Evolutionary conservation across 2,888 invertebrate genomes (phyloP).

Genomic region (Aphelenchoides bicaudatus): DNA sequence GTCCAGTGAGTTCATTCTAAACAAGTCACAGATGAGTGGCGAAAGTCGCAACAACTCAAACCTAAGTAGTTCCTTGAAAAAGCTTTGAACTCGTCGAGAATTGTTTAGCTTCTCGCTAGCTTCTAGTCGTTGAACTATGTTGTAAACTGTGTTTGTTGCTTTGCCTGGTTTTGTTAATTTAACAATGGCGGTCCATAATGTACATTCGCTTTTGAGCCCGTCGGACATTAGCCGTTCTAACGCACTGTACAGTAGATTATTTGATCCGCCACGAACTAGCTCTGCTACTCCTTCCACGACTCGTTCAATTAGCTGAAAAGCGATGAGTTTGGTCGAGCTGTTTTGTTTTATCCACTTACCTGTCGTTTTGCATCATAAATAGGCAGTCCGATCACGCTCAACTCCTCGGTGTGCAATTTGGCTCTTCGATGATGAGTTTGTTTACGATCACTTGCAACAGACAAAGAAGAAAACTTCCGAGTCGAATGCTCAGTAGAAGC

Average conservation of each 20-base stretch:
- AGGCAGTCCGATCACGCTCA: constrained; percentile 56
- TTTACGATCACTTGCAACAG: background rate
- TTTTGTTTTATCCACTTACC: too few species aligned
- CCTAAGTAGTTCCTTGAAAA: constrained; percentile 51
- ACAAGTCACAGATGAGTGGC: too few species aligned
- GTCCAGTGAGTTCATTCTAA: constrained; percentile 70
- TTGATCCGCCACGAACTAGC: constrained; percentile 39
- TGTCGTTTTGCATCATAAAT: constrained; percentile 50
- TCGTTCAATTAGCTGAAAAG: constrained; percentile 52
- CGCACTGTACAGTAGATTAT: constrained; percentile 72
- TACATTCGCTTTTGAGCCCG: constrained; percentile 72
- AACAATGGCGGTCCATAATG: constrained; percentile 47
- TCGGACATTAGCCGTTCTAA: constrained; percentile 79
- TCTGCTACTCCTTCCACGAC: constrained; percentile 58
- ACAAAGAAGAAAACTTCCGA: constrained; percentile 19
- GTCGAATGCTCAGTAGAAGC: constrained; percentile 18
- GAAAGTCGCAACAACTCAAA: constrained; percentile 20
- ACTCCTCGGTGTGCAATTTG: constrained; percentile 49
- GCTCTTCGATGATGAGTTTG: constrained; percentile 17
- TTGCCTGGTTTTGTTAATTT: constrained; percentile 47
- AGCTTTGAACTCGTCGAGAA: constrained; percentile 47
- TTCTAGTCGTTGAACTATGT: constrained; percentile 47
- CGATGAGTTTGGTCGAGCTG: too few species aligned
- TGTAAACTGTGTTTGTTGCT: constrained; percentile 49
- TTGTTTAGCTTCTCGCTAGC: constrained; percentile 47